phyloP scores from a whole-genome alignment of 2,113 vertebrate genomes.

The Pseudolaguvia tuberculata region DNA sequence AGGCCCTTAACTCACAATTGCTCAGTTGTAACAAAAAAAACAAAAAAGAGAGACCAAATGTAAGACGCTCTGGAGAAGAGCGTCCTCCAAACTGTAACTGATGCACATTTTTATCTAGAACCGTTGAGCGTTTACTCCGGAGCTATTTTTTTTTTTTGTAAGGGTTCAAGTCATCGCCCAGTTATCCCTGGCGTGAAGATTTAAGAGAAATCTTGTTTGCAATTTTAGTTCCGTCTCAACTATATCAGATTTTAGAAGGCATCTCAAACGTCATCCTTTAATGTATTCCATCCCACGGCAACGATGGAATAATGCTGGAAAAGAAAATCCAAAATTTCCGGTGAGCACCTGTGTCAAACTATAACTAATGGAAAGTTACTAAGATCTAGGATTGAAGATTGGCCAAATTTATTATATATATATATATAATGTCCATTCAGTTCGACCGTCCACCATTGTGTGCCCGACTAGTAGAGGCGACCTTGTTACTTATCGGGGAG shows the following conservation, averaged over 20 bases:
- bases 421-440: no score
- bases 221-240: background rate
- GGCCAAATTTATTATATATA: no score
- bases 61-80: no score
- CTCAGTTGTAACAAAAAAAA: no score
- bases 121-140: no score
- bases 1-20: no score
- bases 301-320: no score
- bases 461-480: constrained; percentile 55
- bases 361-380: background rate
- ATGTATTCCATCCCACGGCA: background rate
- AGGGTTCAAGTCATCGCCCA: background rate
- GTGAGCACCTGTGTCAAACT: background rate
- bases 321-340: background rate
- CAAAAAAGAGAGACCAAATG: no score
- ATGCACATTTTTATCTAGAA: background rate
- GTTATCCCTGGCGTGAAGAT: background rate
- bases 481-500: constrained; percentile 64
- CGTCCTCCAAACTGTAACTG: no score
- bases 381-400: background rate
- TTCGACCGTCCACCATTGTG: background rate
- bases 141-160: background rate
- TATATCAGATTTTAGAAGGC: no score
- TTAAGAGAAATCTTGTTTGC: no score
- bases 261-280: background rate